Base-by-base conservation (phyloP, 2,797 vertebrate species). In the Malacoctenus gilli region DNA sequence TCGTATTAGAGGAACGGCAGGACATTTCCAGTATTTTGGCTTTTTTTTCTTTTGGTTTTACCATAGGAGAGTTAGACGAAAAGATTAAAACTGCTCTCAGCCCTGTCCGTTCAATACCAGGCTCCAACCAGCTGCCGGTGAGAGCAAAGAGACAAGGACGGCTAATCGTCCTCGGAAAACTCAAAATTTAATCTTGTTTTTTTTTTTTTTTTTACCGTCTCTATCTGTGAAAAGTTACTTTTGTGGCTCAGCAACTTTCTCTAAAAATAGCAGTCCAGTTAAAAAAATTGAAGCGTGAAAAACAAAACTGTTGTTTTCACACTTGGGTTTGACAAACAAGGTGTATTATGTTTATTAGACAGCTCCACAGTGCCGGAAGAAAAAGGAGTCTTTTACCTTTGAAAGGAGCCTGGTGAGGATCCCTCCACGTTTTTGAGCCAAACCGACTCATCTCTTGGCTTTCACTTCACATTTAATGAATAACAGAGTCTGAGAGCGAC, bases 1-100 rank as follows among this genome's bases (percentile, higher is more conserved):
- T 4, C 19, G 53, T 23, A 13, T 50, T 58, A 35, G 68, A 64
- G 23, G 1, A 50, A 65, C 18, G 57, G 22, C 25, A 55, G 9
- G 36, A 54, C 23, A 54, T 56, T 67, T 64, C 23, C 21, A 22
- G 18, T 67, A 59, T 70, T 15, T 10, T 1, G 0, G 8, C 8
- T 2, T 0, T 12, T 34, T 13, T n/a, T 59, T 43, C 15, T n/a
- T n/a, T n/a, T n/a, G n/a, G n/a, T n/a, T n/a, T n/a, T 68, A 49
- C 61, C 52, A 15, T 21, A 14, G 10, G 36, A 42, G 19, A 48
- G 35, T 47, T 40, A 8, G 21, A 66, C n/a, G 23, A 55, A 31
- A 53, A 21, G 36, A 57, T 16, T 3, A 2, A 28, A 8, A 41
- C 30, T 12, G 8, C 19, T 54, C 18, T 18, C 3, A 11, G 3